phyloP scores from a whole-genome alignment of 2,113 vertebrate genomes.

The Bujurquina vittata region DNA sequence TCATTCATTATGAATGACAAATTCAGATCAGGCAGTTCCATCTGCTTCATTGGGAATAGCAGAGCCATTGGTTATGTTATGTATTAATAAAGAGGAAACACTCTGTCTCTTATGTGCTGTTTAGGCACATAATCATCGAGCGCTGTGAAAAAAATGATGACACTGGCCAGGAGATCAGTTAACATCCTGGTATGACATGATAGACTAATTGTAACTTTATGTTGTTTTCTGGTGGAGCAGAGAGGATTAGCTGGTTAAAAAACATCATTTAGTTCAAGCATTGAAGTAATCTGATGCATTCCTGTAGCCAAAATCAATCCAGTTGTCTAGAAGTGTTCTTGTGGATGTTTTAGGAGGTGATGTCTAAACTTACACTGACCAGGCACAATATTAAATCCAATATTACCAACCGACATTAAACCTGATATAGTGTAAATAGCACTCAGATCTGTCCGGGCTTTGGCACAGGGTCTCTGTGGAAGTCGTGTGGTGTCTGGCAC shows the following conservation, averaged over 20 bases:
- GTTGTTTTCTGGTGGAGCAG: neutral
- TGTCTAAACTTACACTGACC: neutral
- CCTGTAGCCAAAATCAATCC: neutral
- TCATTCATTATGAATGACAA: slow-evolving; percentile 40
- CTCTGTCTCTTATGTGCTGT: neutral
- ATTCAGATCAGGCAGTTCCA: neutral
- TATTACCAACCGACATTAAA: too few species aligned
- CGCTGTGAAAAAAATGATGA: neutral
- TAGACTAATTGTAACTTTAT: neutral
- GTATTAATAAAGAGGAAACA: slow-evolving; percentile 19
- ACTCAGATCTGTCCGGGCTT: neutral
- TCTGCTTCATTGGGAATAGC: slow-evolving; percentile 14
- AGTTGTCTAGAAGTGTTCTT: neutral
- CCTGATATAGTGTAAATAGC: neutral
- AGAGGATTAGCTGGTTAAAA: neutral
- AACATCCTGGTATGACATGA: neutral
- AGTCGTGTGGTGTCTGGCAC: neutral
- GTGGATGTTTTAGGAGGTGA: neutral
- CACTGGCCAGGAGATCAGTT: neutral
- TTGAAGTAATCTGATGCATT: neutral
- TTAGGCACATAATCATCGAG: neutral
- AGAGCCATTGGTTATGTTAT: slow-evolving; percentile 20
- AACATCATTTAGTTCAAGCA: neutral
- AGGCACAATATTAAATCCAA: neutral
- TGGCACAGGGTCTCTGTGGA: neutral